phyloP scores from a whole-genome alignment of 2,113 vertebrate genomes.

The Erythrocercus mccallii region DNA sequence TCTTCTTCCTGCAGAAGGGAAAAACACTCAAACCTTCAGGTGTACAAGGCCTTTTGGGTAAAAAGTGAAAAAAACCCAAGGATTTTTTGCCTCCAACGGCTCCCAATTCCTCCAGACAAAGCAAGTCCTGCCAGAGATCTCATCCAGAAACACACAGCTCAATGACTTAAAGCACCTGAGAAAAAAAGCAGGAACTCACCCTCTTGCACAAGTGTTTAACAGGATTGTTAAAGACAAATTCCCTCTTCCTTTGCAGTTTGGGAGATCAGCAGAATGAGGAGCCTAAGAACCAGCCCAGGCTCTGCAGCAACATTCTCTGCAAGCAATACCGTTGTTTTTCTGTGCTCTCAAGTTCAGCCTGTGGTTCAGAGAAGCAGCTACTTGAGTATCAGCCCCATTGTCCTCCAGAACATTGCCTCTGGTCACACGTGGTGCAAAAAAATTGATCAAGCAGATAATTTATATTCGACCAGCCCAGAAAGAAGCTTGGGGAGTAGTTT shows the following conservation, averaged over 20 bases:
- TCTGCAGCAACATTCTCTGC: neutral
- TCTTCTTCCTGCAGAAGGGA: neutral
- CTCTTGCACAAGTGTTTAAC: neutral
- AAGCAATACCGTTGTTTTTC: neutral
- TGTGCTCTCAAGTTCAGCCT: neutral
- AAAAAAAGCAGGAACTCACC: neutral
- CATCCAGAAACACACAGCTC: neutral
- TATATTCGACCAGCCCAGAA: neutral
- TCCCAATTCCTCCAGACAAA: neutral
- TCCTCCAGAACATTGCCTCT: neutral
- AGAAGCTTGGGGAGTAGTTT: neutral
- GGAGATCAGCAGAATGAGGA: neutral
- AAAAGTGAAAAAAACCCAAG: neutral
- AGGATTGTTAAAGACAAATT: neutral
- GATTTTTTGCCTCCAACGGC: neutral
- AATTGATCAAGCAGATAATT: neutral
- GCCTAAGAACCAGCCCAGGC: neutral
- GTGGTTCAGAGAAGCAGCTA: slow-evolving; percentile 19
- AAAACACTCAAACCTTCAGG: neutral
- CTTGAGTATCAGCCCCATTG: slow-evolving; percentile 30
- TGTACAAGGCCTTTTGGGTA: neutral
- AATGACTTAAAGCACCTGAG: neutral
- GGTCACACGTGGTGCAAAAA: neutral
- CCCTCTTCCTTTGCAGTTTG: neutral
- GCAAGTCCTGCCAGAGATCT: neutral